Conservation (phyloP, 2,888 invertebrate genomes). For the Antheraea assamensis region DNA sequence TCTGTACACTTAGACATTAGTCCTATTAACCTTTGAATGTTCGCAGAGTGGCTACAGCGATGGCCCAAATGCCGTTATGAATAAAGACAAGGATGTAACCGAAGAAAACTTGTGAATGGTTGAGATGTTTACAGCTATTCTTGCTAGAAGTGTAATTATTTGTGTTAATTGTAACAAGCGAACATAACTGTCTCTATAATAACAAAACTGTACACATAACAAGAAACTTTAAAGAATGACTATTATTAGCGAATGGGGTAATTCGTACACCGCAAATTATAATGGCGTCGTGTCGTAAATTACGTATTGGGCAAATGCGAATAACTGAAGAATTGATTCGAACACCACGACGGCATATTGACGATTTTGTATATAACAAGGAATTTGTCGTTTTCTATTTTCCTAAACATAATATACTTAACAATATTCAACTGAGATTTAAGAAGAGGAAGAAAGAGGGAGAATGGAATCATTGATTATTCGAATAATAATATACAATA, state of each 20-base stretch:
- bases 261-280: background rate
- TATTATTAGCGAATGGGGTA: background rate
- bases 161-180: background rate
- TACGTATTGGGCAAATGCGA: background rate
- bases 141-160: background rate
- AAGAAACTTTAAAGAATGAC: background rate
- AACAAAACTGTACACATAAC: too few relatives aligned
- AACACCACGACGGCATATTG: background rate
- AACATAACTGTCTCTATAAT: background rate
- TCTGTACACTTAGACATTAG: slow-evolving; percentile 30
- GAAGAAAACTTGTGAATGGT: slow-evolving; percentile 23
- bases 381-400: background rate
- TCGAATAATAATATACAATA: too few relatives aligned
- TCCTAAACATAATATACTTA: too few relatives aligned
- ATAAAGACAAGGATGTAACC: slow-evolving; percentile 27
- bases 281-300: background rate
- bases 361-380: background rate
- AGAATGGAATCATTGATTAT: too few relatives aligned
- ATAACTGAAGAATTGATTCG: background rate
- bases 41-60: slow-evolving; percentile 19
- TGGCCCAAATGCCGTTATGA: slow-evolving; percentile 29
- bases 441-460: too few relatives aligned
- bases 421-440: too few relatives aligned
- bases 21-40: slow-evolving; percentile 15
- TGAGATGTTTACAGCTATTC: slow-evolving; percentile 12